Evolutionary conservation across 2,113 vertebrate species (phyloP), one percentile per base, ranked within the genome.

Genomic region (Syrmaticus mikado): DNA sequence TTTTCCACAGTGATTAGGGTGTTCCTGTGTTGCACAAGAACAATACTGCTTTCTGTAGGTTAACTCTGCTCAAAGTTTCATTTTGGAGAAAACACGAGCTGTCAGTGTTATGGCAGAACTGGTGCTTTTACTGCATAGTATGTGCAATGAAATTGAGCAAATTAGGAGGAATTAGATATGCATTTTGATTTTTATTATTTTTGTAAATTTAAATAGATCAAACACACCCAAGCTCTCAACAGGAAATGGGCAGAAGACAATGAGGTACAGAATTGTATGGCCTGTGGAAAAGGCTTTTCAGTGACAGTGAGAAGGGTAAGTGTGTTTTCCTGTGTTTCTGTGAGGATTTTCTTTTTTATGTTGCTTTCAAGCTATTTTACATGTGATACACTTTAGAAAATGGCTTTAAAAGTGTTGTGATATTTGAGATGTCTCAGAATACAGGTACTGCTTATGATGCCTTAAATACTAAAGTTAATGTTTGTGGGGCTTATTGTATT

Each of bases 211-310:
- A 64, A 64, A 64, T 40, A 99, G 99, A 99, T 99, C 92, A 99
- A 99, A 82, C 98, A 99, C 86, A 99, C 98, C 0, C 99, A 99
- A 97, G 98, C 98, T 17, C 97, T 99, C 83, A 99, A 98, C 85
- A 98, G 99, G 92, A 99, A 99, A 91, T 99, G 99, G 99, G 98
- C 99, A 5, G 99, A 99, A 94, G 99, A 99, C 94, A 98, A 99
- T 2, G 99, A 99, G 60, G 99, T 99, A 40, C 99, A 99, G 96
- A 99, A 99, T 95, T 99, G 99, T 82, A 99, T 99, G 99, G 94
- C 98, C 75, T 99, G 99, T 96, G 99, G 99, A 80, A 99, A 99
- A 96, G 97, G 98, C 64, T 99, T 99, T 89, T 99, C 98, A 0
- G 98, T 99, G 87, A 99, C 99, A 34, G 96, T 99, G 94, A 98